A percentile compares a stretch with the other conserved stretches of the same genome.
Evolutionary conservation across 2,888 invertebrate species (phyloP).

Genomic region (Ligdia adustata): DNA sequence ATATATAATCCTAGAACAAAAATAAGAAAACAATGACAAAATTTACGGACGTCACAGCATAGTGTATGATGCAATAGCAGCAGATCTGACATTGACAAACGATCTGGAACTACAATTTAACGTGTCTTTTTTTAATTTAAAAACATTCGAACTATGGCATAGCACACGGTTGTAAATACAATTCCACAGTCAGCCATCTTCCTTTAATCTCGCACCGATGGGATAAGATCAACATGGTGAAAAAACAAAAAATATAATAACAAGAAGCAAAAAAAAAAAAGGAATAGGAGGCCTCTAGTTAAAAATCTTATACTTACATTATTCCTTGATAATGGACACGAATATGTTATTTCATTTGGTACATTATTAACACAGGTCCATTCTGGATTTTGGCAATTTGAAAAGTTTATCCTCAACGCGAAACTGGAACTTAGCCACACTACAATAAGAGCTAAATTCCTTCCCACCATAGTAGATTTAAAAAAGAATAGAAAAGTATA

Average conservation of each 20-base stretch:
- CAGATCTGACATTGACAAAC: too few species aligned
- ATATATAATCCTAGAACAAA: constrained; percentile 77
- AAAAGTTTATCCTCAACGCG: constrained; percentile 69
- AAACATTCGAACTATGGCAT: too few species aligned
- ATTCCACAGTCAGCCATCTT: too few species aligned
- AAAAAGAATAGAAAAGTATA: neutral
- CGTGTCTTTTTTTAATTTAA: too few species aligned
- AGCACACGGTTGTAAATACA: too few species aligned
- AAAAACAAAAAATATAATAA: too few species aligned
- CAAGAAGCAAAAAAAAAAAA: neutral
- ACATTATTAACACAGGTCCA: constrained; percentile 73
- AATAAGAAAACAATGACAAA: too few species aligned
- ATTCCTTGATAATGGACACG: constrained; percentile 53
- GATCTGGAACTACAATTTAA: too few species aligned
- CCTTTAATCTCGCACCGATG: too few species aligned
- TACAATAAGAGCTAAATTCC: constrained; percentile 37
- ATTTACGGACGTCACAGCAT: too few species aligned
- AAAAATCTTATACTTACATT: constrained; percentile 60
- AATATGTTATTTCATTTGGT: constrained; percentile 64
- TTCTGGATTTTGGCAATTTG: constrained; percentile 65
- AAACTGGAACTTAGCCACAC: constrained; percentile 39
- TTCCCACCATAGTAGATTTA: constrained; percentile 2
- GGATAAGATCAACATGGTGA: too few species aligned
- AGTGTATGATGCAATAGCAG: too few species aligned
- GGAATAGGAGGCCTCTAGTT: neutral